A percentile compares a stretch with the other conserved stretches of the same genome.
Evolutionary conservation across 2,797 vertebrate genomes (phyloP).

Genomic region (Coccyzus lansbergi): DNA sequence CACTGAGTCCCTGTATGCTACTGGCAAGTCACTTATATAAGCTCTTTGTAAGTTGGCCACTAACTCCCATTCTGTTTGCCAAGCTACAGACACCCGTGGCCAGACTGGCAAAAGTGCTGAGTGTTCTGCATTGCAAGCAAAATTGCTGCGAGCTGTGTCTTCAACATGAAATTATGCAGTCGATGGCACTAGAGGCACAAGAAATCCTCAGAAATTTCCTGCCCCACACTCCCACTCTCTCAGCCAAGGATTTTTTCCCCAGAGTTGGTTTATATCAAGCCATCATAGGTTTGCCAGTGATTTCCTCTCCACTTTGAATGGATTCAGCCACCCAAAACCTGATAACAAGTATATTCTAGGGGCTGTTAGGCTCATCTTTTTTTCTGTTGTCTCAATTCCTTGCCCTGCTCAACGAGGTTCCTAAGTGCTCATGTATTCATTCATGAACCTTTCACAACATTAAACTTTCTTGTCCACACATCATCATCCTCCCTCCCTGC

Average conservation of each 20-base stretch:
- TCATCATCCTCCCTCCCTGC: not conserved
- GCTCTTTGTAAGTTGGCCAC: slow-evolving; percentile 43
- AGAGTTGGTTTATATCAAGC: not conserved
- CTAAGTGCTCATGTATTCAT: not conserved
- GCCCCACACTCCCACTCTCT: not conserved
- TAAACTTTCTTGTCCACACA: not conserved
- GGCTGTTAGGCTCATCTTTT: not conserved
- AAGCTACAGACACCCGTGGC: slow-evolving; percentile 9
- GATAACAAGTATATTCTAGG: not conserved
- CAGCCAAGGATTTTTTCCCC: not conserved
- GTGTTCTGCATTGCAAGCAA: not conserved
- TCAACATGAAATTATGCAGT: not conserved
- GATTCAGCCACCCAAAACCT: not conserved
- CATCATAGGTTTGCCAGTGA: not conserved
- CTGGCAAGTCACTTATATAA: slow-evolving; percentile 51
- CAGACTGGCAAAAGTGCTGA: slow-evolving; percentile 25
- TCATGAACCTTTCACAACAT: not conserved
- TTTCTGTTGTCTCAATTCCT: not conserved
- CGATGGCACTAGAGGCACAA: not conserved
- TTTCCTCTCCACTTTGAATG: not conserved
- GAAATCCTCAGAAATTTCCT: not conserved
- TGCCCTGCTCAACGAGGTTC: not conserved
- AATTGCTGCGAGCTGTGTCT: slow-evolving; percentile 29
- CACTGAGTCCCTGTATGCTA: slow-evolving; percentile 27
- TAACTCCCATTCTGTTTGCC: slow-evolving; percentile 18